Evolutionary conservation across 2,888 invertebrate genomes (phyloP), one percentile per base, ranked within the genome.

Genomic region (Eristalis intricaria): DNA sequence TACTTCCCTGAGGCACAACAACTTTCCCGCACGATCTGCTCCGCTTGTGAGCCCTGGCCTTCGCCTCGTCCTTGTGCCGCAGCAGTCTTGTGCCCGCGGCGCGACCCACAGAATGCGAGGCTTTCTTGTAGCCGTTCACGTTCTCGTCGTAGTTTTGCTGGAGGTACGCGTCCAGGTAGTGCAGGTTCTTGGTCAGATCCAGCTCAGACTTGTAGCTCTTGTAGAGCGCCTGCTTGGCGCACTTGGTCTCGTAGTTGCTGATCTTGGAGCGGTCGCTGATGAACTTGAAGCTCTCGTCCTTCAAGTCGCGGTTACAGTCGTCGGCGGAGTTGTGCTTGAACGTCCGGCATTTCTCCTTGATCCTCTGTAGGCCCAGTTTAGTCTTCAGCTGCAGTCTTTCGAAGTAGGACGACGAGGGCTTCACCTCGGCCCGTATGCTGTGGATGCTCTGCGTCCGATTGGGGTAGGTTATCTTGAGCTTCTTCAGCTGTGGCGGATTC

Each of bases 191-290:
- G 50, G 93, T 92, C 5, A 93, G 90, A 89, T 93, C 93, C 58
- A 93, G 91, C 89, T 93, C 93, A 1, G 93, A 93, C 78, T 93
- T 93, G 88, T 93, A 93, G 88, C 93, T 93, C 89, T 93, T 93
- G 81, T 93, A 93, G 63, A 93, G 90, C 19, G 92, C 91, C 77
- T 90, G 91, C 13, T 91, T 91, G 40, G 68, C 84, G 58, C 92
- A 92, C 4, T 91, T 90, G 0, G 91, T 91, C 79, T 92, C 92
- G 71, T 92, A 92, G 88, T 90, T 91, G 70, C 90, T 91, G 75
- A 92, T 92, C 82, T 92, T 90, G 2, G 91, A 91, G 0, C 91
- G 91, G 76, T 92, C 92, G 81, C 91, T 91, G 13, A 92, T 92
- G 66, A 92, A 92, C 40, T 92, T 92, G 81, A 92, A 92, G 40